Evolutionary conservation across 2,888 invertebrate species (phyloP), one percentile per base, ranked within the genome.

Genomic region (Cryptocephalus moraei): DNA sequence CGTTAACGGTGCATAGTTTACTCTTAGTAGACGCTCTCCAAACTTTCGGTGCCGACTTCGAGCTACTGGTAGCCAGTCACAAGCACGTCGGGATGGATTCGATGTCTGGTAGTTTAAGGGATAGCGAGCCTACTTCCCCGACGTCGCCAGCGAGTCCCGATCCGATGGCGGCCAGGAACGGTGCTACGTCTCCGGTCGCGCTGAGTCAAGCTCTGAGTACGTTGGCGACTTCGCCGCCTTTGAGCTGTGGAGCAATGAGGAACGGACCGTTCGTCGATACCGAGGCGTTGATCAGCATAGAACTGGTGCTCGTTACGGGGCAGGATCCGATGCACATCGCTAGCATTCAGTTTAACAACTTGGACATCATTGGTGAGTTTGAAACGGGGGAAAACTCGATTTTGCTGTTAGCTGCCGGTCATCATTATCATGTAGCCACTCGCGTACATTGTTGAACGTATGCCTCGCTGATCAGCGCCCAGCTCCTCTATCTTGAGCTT

Each of bases 11-110:
- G 42, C 94, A 94, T 71, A 91, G 93, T 60, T 75, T 96, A 57
- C 75, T 96, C 47, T 73, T 96, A 46, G 95, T 92, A 3, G 96
- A 96, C 74, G 95, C 95, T 43, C 76, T 95, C 67, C 95, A 96
- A 73, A 91, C 91, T 11, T 92, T 90, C 70, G 95, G 96, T 0
- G 86, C 87, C 0, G 95, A 96, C 75, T 96, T 93, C 73, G 95
- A 95, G 69, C 75, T 96, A 44, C 76, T 96, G 8, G 83, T 94
- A 11, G 95, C 95, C 32, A 94, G 93, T 67, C 95, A 96, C 70
- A 89, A 89, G 64, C 91, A 93, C 69, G 88, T 95, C 22, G 91
- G 90, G 4, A 90, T 95, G 88, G 94, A 95, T 73, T 91, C 90
- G 50, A 81, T 87, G 54, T 94, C 93, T 52, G 94, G 95, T 45